phyloP scores from a whole-genome alignment of 2,113 vertebrate genomes.

The Marmota flaviventris region DNA sequence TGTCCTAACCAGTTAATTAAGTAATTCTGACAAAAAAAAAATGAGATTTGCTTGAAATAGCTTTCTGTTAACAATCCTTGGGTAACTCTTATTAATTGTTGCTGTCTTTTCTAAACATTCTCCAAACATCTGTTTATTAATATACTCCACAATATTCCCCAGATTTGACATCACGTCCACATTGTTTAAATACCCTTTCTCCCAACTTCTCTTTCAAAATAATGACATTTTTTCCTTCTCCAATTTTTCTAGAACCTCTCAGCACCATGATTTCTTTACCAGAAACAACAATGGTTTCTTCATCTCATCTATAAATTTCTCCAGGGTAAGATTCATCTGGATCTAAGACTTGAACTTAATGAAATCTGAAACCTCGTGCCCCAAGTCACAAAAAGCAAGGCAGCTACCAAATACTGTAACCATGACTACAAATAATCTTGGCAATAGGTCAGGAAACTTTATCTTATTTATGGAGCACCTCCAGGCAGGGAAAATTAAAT shows the following conservation, averaged over 20 bases:
- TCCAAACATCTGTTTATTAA: slow-evolving; percentile 31
- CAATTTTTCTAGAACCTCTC: not conserved
- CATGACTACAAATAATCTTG: slow-evolving; percentile 42
- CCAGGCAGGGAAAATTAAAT: not conserved
- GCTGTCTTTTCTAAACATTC: slow-evolving; percentile 8
- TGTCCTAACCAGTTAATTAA: not conserved
- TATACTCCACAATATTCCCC: not conserved
- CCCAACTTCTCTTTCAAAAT: slow-evolving; percentile 34
- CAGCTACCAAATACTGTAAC: slow-evolving; percentile 33
- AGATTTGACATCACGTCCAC: not conserved
- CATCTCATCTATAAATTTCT: not conserved
- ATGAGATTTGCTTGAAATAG: not conserved
- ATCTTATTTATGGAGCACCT: slow-evolving; percentile 51
- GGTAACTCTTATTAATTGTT: not conserved
- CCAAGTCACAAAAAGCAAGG: not conserved
- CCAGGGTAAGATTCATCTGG: not conserved
- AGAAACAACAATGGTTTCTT: not conserved
- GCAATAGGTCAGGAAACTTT: slow-evolving; percentile 41
- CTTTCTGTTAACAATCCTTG: not conserved
- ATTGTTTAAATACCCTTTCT: slow-evolving; percentile 22
- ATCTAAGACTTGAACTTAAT: slow-evolving; percentile 10
- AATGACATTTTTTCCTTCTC: not conserved
- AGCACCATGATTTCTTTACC: not conserved
- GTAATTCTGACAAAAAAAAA: not conserved
- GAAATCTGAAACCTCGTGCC: not conserved